Base-by-base conservation (phyloP, 2,797 vertebrate genomes). In the Carapus acus region DNA sequence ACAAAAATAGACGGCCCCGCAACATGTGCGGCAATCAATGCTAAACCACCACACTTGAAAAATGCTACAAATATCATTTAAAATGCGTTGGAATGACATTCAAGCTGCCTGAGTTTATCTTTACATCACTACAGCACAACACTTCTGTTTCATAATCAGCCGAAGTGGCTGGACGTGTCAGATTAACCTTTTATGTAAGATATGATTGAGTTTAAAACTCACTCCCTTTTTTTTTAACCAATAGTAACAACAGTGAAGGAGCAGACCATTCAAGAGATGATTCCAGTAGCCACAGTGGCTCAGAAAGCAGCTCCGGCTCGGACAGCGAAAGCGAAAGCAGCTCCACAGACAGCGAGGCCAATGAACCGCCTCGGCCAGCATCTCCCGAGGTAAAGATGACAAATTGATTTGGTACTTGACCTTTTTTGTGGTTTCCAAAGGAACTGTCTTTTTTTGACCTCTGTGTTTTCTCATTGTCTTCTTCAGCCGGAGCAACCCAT, bases 271-370 rank as follows among this genome's bases (percentile, higher is more conserved):
- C 91, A 2, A 88, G 93, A 68, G 96, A 96, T 46, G 96, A 98
- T 82, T 94, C 94, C 2, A 98, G 96, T 83, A 97, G 94, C 83
- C 95, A 92, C 76, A 98, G 95, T 8, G 95, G 95, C 19, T 97
- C 95, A 1, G 96, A 98, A 74, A 99, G 93, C 89, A 99, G 96
- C 80, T 99, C 96, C 0, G 94, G 93, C 39, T 98, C 96, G 0
- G 96, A 99, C 83, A 97, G 94, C 0, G 96, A 98, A 84, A 98
- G 92, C 1, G 96, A 99, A 77, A 99, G 93, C 85, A 99, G 96
- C 81, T 93, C 95, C 43, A 96, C 93, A 2, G 96, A 99, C 79
- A 99, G 96, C 20, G 96, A 99, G 79, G 91, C 92, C 54, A 98
- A 96, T 15, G 95, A 98, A 72, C 94, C 90, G 0, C 93, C 93